Evolutionary conservation across 1,140 invertebrate species (phyloP).

Genomic region (Drosophila erecta): DNA sequence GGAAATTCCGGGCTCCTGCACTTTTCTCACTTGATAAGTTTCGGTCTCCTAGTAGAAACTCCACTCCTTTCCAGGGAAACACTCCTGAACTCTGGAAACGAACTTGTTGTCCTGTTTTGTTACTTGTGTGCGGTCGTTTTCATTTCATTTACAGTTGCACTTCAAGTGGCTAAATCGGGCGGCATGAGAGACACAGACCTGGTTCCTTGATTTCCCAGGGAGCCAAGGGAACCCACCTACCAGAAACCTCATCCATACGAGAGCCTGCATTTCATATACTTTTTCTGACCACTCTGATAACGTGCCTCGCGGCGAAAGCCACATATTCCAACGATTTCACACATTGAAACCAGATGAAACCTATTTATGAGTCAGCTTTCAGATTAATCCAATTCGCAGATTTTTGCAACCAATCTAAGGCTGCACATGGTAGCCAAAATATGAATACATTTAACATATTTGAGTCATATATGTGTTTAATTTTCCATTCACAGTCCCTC

Average conservation of each 20-base stretch:
- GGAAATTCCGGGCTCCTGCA: neutral
- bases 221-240: slow-evolving; percentile 38
- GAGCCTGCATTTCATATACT: slow-evolving; percentile 50
- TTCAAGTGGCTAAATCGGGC: slow-evolving; percentile 32
- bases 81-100: neutral
- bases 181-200: slow-evolving; percentile 49
- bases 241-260: slow-evolving; percentile 23
- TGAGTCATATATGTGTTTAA: too few species aligned
- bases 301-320: slow-evolving; percentile 17
- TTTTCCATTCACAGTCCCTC: too few species aligned
- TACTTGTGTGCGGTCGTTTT: slow-evolving; percentile 72
- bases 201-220: slow-evolving; percentile 73
- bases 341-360: neutral
- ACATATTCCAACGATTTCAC: slow-evolving; percentile 12
- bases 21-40: neutral
- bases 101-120: slow-evolving; percentile 59
- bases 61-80: slow-evolving; percentile 2
- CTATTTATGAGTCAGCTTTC: neutral
- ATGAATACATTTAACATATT: too few species aligned
- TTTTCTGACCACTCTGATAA: slow-evolving; percentile 59
- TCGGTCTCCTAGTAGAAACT: neutral
- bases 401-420: too few species aligned
- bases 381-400: too few species aligned
- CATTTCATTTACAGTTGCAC: slow-evolving; percentile 75
- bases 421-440: too few species aligned